Conservation (phyloP, 2,797 vertebrate genomes). For the Labroides dimidiatus region DNA sequence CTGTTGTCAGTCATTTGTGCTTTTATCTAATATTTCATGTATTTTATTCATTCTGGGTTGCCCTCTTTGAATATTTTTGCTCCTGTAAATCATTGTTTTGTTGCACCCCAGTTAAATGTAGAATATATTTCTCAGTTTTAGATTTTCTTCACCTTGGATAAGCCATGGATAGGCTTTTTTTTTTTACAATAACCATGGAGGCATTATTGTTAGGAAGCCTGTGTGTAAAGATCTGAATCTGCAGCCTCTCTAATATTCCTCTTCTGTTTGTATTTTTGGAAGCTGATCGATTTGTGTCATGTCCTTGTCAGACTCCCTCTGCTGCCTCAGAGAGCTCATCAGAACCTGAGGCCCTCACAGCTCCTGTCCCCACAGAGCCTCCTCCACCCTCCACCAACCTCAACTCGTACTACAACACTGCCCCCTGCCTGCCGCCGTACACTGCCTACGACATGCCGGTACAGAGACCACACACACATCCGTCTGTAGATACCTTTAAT, state of each 20-base stretch:
- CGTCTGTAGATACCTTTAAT: no score
- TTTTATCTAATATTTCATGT: no score
- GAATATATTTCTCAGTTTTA: no score
- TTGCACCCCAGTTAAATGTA: no score
- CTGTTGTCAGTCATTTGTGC: no score
- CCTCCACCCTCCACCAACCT: conserved; percentile 86
- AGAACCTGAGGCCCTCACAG: conserved; percentile 89
- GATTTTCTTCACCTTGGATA: no score
- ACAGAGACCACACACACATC: conserved; percentile 18
- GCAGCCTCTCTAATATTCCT: neutral
- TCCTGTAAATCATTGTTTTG: no score
- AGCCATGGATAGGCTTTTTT: no score
- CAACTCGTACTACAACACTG: conserved; percentile 91
- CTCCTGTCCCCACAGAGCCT: conserved; percentile 85
- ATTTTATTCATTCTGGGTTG: no score
- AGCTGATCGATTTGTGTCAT: conserved; percentile 5
- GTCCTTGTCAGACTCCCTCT: conserved; percentile 86
- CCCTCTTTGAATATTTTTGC: no score
- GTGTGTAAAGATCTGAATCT: neutral
- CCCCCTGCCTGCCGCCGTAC: conserved; percentile 96
- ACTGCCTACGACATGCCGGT: conserved; percentile 97
- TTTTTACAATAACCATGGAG: no score
- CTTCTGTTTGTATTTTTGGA: neutral
- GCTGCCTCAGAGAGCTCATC: conserved; percentile 87
- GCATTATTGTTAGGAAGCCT: no score